A percentile compares a stretch with the other conserved stretches of the same genome.
phyloP scores from a whole-genome alignment of 2,888 invertebrate species.

The Iselma pallidipennis region DNA sequence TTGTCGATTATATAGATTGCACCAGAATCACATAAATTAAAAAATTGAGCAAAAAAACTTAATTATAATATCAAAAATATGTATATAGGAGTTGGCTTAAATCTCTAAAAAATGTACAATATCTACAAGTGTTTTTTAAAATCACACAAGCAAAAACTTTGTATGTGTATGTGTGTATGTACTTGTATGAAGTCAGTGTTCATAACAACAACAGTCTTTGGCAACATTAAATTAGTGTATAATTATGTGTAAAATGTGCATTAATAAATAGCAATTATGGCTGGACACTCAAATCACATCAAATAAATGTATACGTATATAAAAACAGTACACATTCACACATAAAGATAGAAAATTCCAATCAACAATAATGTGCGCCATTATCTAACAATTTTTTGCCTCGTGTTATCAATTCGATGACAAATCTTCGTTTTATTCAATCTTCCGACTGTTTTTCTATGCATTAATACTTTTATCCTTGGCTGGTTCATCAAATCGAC shows the following conservation, averaged over 20 bases:
- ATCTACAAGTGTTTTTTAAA: not conserved
- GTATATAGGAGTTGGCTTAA: not conserved
- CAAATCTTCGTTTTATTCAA: not conserved
- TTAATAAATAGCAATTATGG: not conserved
- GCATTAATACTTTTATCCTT: conserved; percentile 37
- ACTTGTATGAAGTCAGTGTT: conserved; percentile 3
- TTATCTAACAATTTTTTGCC: not conserved
- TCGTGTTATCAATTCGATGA: not conserved
- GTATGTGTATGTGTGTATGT: conserved; percentile 1
- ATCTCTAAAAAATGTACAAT: not conserved
- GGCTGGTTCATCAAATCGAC: conserved; percentile 46
- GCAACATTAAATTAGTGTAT: conserved; percentile 11
- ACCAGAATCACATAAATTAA: conserved; percentile 14
- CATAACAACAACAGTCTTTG: conserved; percentile 19
- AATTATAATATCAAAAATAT: conserved; percentile 7
- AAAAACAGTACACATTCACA: conserved; percentile 7
- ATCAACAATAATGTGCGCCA: conserved; percentile 7
- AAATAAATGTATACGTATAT: not conserved
- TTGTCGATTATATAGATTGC: not conserved
- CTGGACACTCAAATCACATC: conserved; percentile 5
- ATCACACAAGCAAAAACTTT: not conserved
- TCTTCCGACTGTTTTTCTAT: conserved; percentile 6
- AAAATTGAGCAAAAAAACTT: conserved; percentile 16
- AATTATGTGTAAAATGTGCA: conserved; percentile 3
- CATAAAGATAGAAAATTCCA: not conserved